Evolutionary conservation across 2,797 vertebrate genomes (phyloP).

Genomic region (Enteromius afrohamiltoni): DNA sequence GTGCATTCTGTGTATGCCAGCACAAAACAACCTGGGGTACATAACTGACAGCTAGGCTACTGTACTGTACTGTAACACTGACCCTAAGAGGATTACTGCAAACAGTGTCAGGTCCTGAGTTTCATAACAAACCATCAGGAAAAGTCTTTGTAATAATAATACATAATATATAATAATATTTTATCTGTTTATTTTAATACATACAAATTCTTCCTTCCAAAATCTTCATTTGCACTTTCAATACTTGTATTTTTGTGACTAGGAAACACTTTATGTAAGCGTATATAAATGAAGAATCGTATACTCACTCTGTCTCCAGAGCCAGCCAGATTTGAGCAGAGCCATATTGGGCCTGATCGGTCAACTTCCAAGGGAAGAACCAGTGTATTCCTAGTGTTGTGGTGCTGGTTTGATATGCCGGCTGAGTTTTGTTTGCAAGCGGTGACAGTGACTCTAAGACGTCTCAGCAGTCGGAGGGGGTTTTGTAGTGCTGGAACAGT

Average conservation of each 20-base stretch:
- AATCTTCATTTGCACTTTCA: neutral
- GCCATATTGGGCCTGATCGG: conserved; percentile 66
- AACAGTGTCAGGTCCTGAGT: conserved; percentile 51
- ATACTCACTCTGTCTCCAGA: conserved; percentile 83
- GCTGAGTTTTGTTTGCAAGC: conserved; percentile 1
- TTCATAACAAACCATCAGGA: conserved; percentile 61
- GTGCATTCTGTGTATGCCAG: neutral
- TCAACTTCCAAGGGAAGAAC: neutral
- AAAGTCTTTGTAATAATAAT: neutral
- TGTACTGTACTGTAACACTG: conserved; percentile 33
- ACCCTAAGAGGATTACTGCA: conserved; percentile 69
- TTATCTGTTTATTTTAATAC: neutral
- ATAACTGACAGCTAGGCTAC: neutral
- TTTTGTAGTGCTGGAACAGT: conserved; percentile 36
- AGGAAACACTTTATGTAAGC: neutral
- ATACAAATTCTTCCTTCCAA: neutral
- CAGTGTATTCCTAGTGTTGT: conserved; percentile 33
- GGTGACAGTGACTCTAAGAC: conserved; percentile 7
- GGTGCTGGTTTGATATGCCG: neutral
- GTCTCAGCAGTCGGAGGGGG: conserved; percentile 5
- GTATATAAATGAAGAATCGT: neutral
- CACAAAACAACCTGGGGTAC: neutral
- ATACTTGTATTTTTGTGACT: neutral
- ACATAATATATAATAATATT: neutral
- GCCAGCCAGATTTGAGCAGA: conserved; percentile 80